These are phyloP conservation scores for Zhengitettix transpicula DNA, from an alignment of 2,888 invertebrate species.

Conservation along the genomic window DNA sequence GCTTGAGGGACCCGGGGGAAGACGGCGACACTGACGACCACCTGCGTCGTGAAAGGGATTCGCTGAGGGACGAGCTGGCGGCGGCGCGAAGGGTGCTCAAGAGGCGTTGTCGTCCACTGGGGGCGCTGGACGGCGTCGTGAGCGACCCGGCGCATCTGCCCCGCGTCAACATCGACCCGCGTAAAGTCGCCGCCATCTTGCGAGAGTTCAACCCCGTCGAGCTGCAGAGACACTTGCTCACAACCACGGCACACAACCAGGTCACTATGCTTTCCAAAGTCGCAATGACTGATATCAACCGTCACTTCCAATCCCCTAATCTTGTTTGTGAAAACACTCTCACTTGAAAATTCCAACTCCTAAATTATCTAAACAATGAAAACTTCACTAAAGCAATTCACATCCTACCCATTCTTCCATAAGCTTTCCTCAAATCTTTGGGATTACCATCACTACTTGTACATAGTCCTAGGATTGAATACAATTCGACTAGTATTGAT, in stretches of 20 bases:
- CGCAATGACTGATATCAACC: too few relatives aligned
- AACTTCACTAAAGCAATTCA: too few relatives aligned
- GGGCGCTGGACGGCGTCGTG: conserved; percentile 51
- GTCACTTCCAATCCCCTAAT: too few relatives aligned
- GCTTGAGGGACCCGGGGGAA: conserved; percentile 31
- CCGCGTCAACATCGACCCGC: conserved; percentile 45
- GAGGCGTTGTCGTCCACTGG: conserved; percentile 23
- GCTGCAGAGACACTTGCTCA: conserved; percentile 67
- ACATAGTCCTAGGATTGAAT: too few relatives aligned
- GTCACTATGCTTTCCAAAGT: conserved; percentile 30
- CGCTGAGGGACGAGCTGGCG: background rate
- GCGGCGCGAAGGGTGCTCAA: background rate
- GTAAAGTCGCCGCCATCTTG: conserved; percentile 68
- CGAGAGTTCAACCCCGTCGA: conserved; percentile 65
- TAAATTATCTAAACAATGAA: too few relatives aligned
- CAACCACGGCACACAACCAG: conserved; percentile 70
- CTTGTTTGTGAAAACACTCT: too few relatives aligned
- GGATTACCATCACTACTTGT: too few relatives aligned
- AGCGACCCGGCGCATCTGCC: conserved; percentile 20
- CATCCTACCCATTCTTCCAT: too few relatives aligned
- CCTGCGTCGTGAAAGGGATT: conserved; percentile 1
- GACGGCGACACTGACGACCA: background rate
- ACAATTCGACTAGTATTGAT: too few relatives aligned
- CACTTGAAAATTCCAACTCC: too few relatives aligned
- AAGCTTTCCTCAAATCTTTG: too few relatives aligned